A percentile compares a stretch with the other conserved stretches of the same genome.
These are phyloP conservation scores for Scleropages formosus DNA, from an alignment of 2,797 vertebrate species.

Conservation along the genomic window DNA sequence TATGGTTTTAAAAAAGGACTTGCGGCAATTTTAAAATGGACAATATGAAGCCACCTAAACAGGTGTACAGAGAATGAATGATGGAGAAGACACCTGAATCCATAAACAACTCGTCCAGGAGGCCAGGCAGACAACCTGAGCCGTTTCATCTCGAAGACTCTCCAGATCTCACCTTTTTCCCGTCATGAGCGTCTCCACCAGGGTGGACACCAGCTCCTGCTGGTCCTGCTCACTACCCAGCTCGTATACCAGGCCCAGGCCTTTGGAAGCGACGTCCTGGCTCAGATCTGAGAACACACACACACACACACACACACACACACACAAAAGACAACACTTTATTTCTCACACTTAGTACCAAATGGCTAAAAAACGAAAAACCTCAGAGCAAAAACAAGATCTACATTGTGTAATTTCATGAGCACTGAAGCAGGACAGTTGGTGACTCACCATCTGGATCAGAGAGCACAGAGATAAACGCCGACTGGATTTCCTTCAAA, in stretches of 20 bases:
- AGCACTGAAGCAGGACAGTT: too few relatives aligned
- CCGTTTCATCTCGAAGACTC: background rate
- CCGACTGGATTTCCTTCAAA: constrained; percentile 92
- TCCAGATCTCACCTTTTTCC: constrained; percentile 82
- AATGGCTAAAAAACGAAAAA: background rate
- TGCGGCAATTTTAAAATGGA: background rate
- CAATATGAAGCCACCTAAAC: background rate
- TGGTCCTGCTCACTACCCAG: constrained; percentile 90
- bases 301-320: background rate
- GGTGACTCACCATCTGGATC: constrained; percentile 88
- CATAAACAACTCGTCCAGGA: background rate
- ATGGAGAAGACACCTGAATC: background rate
- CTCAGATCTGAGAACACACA: constrained; percentile 80
- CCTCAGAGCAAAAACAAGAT: background rate
- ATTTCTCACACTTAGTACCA: too few relatives aligned
- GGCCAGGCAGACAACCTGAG: too few relatives aligned
- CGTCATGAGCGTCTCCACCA: constrained; percentile 97
- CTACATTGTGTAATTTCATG: background rate
- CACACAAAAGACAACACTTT: background rate
- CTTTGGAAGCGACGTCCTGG: constrained; percentile 96
- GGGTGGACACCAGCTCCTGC: constrained; percentile 87
- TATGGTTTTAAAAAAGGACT: too few relatives aligned
- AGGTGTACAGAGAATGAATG: background rate
- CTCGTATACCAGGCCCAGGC: constrained; percentile 94
- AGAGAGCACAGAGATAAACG: constrained; percentile 91